Base-by-base conservation (phyloP, 2,113 vertebrate species). In the Ailuropoda melanoleuca region DNA sequence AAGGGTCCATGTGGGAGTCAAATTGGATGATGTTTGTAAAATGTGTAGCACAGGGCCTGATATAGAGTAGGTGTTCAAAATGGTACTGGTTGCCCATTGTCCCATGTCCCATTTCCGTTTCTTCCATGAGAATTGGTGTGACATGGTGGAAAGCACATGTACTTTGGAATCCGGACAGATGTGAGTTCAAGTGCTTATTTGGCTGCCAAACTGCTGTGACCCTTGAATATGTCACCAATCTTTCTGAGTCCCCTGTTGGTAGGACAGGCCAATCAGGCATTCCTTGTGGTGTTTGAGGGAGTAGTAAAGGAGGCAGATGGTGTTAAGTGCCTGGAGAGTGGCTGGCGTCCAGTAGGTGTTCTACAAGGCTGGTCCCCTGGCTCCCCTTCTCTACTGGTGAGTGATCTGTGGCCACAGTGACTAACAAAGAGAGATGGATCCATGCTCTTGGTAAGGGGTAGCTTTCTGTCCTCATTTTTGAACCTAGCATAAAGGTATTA, bases 381-480 rank as follows among this genome's bases (percentile, higher is more conserved):
- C 11, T 29, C 39, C 43, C 8, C 21, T 72, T 87, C 60, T 84
- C 88, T n/a, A 5, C 17, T 24, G 60, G 37, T 81, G 78, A 97
- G 31, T 39, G 75, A 82, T 90, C 92, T 68, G 48, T 89, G 93
- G 43, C 18, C 34, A 60, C 68, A 78, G 48, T 62, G 75, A 55
- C 31, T 55, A 62, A 62, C 31, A 78, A 84, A 66, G 84, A 90
- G 96, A 56, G 23, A 26, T n/a, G 24, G 66, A 50, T 43, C n/a
- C 31, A 9, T 77, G 92, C 81, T 88, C 80, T 37, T 72, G 58
- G 48, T 84, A 80, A 50, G 53, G 8, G 66, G 6, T 72, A 39
- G 77, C 89, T 83, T 96, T 95, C 80, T 74, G 9, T 84, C 56
- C 64, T 74, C 24, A 14, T 82, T 90, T 96, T 96, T 53, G 50